Evolutionary conservation across 2,113 vertebrate species (phyloP).

Genomic region (Sula dactylatra): DNA sequence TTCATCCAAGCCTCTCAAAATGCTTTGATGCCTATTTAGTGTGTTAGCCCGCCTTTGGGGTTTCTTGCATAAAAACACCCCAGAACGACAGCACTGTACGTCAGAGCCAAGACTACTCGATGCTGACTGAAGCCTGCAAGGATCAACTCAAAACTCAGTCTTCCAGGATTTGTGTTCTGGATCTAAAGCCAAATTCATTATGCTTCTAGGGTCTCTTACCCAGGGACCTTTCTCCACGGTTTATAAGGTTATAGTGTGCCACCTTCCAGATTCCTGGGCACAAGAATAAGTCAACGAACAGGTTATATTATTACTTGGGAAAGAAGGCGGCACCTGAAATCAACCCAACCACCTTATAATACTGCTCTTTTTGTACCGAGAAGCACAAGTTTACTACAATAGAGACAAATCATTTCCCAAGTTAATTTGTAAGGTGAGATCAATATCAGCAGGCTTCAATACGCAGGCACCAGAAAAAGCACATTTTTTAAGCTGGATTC

Average conservation of each 20-base stretch:
- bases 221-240: neutral
- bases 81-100: neutral
- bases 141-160: neutral
- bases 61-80: neutral
- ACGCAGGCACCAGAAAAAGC: neutral
- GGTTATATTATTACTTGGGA: neutral
- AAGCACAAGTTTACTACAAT: neutral
- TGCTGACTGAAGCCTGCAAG: neutral
- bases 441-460: neutral
- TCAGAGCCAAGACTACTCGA: neutral
- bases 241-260: neutral
- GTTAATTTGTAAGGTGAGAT: neutral
- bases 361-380: neutral
- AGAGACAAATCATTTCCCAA: neutral
- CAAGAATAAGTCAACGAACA: accelerated
- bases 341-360: neutral
- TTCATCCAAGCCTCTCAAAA: neutral
- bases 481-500: neutral
- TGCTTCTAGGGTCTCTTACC: neutral
- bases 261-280: neutral
- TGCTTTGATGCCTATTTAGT: neutral
- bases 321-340: neutral
- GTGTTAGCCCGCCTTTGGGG: neutral
- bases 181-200: neutral
- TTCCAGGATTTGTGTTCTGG: accelerated